A percentile compares a stretch with the other conserved stretches of the same genome.
These are phyloP conservation scores for Ophion obscuratus DNA, from an alignment of 2,888 invertebrate genomes.

Conservation along the genomic window DNA sequence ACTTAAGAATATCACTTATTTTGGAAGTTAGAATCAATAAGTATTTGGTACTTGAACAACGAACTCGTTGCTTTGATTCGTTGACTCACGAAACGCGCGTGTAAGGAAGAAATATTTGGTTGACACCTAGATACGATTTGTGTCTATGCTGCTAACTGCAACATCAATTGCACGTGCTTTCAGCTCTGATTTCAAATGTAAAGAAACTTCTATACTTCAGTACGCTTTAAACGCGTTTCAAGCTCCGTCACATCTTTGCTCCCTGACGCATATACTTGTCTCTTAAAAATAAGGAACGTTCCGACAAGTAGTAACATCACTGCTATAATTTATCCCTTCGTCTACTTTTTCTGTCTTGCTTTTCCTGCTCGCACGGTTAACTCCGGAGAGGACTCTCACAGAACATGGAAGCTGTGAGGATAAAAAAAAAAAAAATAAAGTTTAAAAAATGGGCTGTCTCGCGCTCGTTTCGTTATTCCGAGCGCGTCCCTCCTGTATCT, in stretches of 20 bases:
- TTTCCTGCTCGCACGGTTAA: slow-evolving; percentile 12
- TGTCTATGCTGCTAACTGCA: not conserved
- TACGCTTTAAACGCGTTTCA: slow-evolving; percentile 14
- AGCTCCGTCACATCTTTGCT: slow-evolving; percentile 15
- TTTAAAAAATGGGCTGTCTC: not conserved
- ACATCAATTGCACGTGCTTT: slow-evolving; percentile 27
- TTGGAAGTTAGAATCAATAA: no score
- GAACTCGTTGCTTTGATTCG: no score
- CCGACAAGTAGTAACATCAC: not conserved
- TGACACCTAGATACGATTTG: not conserved
- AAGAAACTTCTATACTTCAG: slow-evolving; percentile 15
- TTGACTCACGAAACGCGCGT: not conserved
- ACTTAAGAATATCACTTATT: no score
- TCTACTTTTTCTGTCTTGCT: not conserved
- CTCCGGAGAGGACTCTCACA: not conserved
- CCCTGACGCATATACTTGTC: slow-evolving; percentile 33
- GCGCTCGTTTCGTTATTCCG: slow-evolving; percentile 18
- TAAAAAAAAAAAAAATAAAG: slow-evolving; percentile 13
- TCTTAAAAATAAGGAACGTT: not conserved
- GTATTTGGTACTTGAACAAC: no score
- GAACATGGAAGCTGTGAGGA: not conserved
- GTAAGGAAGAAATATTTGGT: not conserved
- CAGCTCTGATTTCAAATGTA: not conserved
- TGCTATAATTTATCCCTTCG: slow-evolving; percentile 1
- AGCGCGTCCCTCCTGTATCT: not conserved